Percentiles rank a stretch among this genome's conserved stretches.
These are phyloP conservation scores for Macropodus opercularis DNA, from an alignment of 2,797 vertebrate species.

Conservation along the genomic window DNA sequence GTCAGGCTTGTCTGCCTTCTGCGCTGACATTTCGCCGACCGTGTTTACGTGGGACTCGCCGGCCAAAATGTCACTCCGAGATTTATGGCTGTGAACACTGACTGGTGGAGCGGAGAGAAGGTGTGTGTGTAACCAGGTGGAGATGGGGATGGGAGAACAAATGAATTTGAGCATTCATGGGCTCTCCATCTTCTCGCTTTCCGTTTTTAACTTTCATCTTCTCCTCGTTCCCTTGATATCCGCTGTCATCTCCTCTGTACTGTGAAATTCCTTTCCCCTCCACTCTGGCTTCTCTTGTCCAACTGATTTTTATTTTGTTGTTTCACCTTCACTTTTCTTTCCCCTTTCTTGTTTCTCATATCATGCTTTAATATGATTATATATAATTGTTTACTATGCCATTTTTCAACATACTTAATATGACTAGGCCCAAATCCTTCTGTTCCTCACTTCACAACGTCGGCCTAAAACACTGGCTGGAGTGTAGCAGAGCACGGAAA, in stretches of 20 bases:
- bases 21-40: conserved; percentile 76
- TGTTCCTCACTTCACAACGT: too few species aligned
- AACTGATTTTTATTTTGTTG: not conserved
- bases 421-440: too few species aligned
- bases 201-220: conserved; percentile 35
- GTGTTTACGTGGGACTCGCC: conserved; percentile 69
- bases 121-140: conserved; percentile 59
- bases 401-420: too few species aligned
- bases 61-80: conserved; percentile 75
- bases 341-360: not conserved
- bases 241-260: conserved; percentile 49
- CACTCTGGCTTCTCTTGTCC: not conserved
- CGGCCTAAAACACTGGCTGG: too few species aligned
- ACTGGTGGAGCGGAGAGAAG: conserved; percentile 56
- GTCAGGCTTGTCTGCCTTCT: conserved; percentile 75
- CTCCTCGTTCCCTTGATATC: conserved; percentile 29
- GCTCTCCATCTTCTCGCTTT: conserved; percentile 42
- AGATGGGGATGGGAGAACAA: conserved; percentile 53
- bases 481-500: too few species aligned
- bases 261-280: conserved; percentile 47
- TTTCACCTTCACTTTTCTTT: not conserved
- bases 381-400: too few species aligned
- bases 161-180: conserved; percentile 55
- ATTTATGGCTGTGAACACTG: conserved; percentile 77
- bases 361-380: not conserved